Percentiles rank a stretch among this genome's conserved stretches.
These are phyloP conservation scores for Lerista edwardsae DNA, from an alignment of 2,797 vertebrate genomes.

Conservation along the genomic window DNA sequence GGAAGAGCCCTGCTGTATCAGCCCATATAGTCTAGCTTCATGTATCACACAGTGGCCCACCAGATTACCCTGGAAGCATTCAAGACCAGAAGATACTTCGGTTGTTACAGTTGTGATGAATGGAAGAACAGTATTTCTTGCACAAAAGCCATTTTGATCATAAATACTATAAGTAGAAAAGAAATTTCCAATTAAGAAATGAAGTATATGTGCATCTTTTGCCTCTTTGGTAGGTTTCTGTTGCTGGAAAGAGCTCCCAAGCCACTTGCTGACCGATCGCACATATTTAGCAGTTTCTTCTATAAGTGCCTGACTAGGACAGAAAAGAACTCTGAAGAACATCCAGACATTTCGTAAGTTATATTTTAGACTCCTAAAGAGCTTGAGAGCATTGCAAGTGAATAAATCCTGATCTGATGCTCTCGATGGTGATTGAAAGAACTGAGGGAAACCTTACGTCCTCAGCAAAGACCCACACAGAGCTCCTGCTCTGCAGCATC, in stretches of 20 bases:
- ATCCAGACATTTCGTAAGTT: constrained; percentile 86
- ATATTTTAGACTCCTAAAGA: constrained; percentile 12
- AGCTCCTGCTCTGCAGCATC: not conserved
- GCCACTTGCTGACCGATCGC: constrained; percentile 82
- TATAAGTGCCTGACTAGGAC: constrained; percentile 94
- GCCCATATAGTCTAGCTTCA: too few species aligned
- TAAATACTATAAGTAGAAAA: not conserved
- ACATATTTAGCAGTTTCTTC: constrained; percentile 99
- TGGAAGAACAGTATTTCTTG: not conserved
- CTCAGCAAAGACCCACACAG: not conserved
- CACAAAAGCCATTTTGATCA: not conserved
- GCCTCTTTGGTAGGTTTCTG: constrained; percentile 83
- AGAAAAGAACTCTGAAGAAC: constrained; percentile 86
- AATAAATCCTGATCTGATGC: not conserved
- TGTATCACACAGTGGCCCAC: too few species aligned
- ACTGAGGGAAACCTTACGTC: not conserved
- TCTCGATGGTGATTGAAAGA: not conserved
- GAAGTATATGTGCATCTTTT: not conserved
- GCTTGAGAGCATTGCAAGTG: not conserved
- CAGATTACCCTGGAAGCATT: too few species aligned
- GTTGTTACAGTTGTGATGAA: not conserved
- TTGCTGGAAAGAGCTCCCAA: constrained; percentile 86
- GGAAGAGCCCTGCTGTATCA: too few species aligned
- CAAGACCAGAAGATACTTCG: too few species aligned
- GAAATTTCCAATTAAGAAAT: constrained; percentile 34